Evolutionary conservation across 2,888 invertebrate species (phyloP).

Genomic region (Synergus laeviventris): DNA sequence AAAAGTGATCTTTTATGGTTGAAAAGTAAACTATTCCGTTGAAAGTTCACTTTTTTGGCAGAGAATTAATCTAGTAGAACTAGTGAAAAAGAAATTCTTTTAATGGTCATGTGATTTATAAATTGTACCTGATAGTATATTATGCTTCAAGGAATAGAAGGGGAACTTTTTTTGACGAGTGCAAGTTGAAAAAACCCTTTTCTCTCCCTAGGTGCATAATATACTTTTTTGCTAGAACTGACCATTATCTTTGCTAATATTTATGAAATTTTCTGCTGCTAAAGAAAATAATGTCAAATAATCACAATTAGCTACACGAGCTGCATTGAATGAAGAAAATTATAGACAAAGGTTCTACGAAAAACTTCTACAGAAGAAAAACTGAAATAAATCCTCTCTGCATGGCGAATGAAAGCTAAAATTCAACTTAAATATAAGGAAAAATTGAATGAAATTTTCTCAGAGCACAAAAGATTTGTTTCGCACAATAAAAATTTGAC

Average conservation of each 20-base stretch:
- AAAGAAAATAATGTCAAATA: background rate
- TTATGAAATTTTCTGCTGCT: background rate
- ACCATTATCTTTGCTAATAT: background rate
- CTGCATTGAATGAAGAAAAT: background rate
- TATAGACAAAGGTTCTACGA: background rate
- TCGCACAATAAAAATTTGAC: background rate
- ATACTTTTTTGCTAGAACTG: background rate
- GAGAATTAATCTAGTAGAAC: too few species aligned
- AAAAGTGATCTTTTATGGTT: too few species aligned
- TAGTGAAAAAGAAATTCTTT: too few species aligned
- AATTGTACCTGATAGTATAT: too few species aligned
- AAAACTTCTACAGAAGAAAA: background rate
- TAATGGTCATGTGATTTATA: too few species aligned
- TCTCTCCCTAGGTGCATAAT: too few species aligned
- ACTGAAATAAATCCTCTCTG: background rate
- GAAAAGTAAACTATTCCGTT: too few species aligned
- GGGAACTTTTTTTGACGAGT: too few species aligned
- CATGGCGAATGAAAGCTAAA: background rate
- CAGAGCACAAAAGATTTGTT: background rate
- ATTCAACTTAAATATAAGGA: background rate
- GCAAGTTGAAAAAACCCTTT: too few species aligned
- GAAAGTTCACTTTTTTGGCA: too few species aligned
- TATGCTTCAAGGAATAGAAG: too few species aligned
- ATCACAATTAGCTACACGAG: background rate
- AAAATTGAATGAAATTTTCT: background rate